Conservation (phyloP, 64 coral and sea anemone genomes). For the Pocillopora damicornis region DNA sequence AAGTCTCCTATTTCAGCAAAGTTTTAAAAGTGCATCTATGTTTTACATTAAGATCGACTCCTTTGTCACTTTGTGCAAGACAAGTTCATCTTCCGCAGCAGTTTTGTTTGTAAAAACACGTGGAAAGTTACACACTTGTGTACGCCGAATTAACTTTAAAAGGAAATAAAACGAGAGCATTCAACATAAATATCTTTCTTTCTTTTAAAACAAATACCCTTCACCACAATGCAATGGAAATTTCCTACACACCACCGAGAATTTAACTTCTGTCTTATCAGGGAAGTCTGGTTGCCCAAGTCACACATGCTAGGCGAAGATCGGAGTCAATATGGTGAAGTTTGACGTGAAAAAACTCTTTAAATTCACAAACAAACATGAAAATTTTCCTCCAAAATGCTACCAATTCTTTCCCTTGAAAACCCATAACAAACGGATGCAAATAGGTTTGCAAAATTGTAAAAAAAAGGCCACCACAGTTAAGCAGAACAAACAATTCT, state of each 20-base stretch:
- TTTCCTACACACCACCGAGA: neutral
- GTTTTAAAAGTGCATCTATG: neutral
- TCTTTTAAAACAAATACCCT: neutral
- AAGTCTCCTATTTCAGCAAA: neutral
- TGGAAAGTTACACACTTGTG: neutral
- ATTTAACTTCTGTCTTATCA: neutral
- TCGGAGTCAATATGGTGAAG: neutral
- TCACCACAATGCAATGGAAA: neutral
- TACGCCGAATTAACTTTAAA: conserved; percentile 6
- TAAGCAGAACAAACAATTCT: neutral
- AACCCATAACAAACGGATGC: too few relatives aligned
- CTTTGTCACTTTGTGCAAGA: neutral
- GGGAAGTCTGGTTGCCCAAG: neutral
- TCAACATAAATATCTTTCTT: neutral
- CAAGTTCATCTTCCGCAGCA: neutral
- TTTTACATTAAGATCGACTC: neutral
- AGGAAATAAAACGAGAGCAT: neutral
- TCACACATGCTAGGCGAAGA: neutral
- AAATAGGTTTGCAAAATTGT: neutral
- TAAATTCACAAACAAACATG: neutral
- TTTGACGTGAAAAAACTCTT: neutral
- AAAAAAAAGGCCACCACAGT: neutral
- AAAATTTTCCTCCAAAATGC: neutral
- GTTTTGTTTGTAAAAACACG: neutral
- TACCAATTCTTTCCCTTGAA: neutral